phyloP scores from a whole-genome alignment of 1,140 invertebrate species.

The Bicyclus anynana region DNA sequence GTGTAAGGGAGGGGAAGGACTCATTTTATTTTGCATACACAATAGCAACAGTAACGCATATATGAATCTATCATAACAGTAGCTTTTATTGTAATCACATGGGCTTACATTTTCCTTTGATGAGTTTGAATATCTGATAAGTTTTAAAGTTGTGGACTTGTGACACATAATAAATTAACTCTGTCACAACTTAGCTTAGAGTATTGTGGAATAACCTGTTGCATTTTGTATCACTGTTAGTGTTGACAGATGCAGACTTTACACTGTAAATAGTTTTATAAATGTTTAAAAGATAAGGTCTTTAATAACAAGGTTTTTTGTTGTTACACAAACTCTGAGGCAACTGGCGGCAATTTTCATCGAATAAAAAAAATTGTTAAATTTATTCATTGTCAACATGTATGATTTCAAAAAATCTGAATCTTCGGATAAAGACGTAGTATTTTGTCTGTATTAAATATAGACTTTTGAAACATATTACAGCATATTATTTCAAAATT shows the following conservation, averaged over 20 bases:
- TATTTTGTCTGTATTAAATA: too few relatives aligned
- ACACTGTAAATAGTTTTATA: constrained; percentile 75
- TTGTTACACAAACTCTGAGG: constrained; percentile 77
- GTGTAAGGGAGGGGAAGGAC: constrained; percentile 51
- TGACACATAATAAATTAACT: constrained; percentile 67
- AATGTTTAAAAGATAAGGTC: constrained; percentile 74
- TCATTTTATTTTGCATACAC: constrained; percentile 58
- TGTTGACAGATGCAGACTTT: constrained; percentile 70
- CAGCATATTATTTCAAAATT: too few relatives aligned
- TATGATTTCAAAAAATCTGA: too few relatives aligned
- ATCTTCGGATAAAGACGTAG: too few relatives aligned
- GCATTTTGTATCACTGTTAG: constrained; percentile 74
- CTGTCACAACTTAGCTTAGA: constrained; percentile 73
- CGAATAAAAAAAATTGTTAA: too few relatives aligned
- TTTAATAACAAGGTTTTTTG: constrained; percentile 75
- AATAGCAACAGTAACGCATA: constrained; percentile 55
- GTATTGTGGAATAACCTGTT: constrained; percentile 69
- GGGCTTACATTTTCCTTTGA: constrained; percentile 60
- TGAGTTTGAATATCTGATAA: constrained; percentile 46
- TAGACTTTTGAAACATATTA: too few relatives aligned
- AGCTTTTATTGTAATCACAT: constrained; percentile 72
- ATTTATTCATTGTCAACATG: too few relatives aligned
- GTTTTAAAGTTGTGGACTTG: constrained; percentile 66
- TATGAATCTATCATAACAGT: constrained; percentile 64
- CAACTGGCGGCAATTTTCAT: too few relatives aligned